Base-by-base conservation (phyloP, 2,888 invertebrate species). In the Ephialtes manifestator region DNA sequence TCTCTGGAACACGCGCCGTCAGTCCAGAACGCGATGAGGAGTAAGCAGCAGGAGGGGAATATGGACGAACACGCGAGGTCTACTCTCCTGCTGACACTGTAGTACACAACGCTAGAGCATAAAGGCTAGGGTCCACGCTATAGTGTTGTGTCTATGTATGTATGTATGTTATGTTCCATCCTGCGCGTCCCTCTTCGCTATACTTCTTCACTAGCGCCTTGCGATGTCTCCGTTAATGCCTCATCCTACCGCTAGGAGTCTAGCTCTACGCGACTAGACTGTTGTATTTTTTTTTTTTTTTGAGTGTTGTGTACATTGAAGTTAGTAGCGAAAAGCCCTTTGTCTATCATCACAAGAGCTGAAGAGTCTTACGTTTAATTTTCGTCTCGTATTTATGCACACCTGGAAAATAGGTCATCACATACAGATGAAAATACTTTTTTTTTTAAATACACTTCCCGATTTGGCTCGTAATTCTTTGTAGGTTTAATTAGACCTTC, bases 1-100 rank as follows among this genome's bases (percentile, higher is more conserved):
- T 51, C 15, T 35, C 70, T 63, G 67, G 55, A 84, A 76, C 84
- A 79, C 84, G 85, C 86, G 86, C 83, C 70, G 43, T 39, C 51
- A 24, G 28, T 18, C 51, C 24, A 8, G 39, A 31, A 70, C 60
- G 39, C 46, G 46, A 46, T 70, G 58, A 0, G 39, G 58, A 55
- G 31, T 20, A n/a, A 5, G 51, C 67, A 74, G 75, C 68, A 48
- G 46, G 48, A 72, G 80, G 20, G 48, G 18, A 78, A 68, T 53
- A 68, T 53, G 70, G 53, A 60, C 63, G 58, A 39, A 20, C 39
- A 63, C 60, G 75, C 53, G 55, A 75, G 58, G 65, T 60, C 77
- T 71, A 67, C 67, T 51, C 74, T 71, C 65, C 79, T 79, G 83
- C 53, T 58, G 70, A 58, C 68, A 58, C 58, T 58, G 58, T 75